Evolutionary conservation across 2,888 invertebrate species (phyloP), one percentile per base, ranked within the genome.

Genomic region (Dasysyrphus tricinctus): DNA sequence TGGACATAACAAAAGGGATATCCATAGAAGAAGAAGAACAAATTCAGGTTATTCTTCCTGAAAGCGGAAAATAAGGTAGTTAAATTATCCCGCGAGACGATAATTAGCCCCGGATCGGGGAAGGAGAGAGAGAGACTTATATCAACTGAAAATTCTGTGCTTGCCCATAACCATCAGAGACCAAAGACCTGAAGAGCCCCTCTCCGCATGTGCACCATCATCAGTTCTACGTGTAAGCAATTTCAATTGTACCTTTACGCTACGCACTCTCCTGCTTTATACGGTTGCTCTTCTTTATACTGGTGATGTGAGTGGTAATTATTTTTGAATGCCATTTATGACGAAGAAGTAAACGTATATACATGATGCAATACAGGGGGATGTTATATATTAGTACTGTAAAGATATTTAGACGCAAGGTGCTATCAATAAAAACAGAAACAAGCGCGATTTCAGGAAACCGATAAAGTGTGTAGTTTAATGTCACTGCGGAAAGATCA

Each of bases 41-140:
- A 65, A 82, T 86, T 86, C 86, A 65, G 75, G 86, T 86, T 86
- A 74, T 72, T 82, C 82, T 86, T 86, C 82, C 82, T 82, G 79
- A 82, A 79, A 86, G 86, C 86, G 86, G 86, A 86, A 86, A 86
- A 86, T 75, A 74, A 78, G 81, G 86, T 82, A 79, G 79, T 86
- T 82, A 86, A 86, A 86, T 86, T 86, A 79, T 81, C 86, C 79
- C 69, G 72, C 72, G 79, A 82, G 70, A 79, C 77, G 75, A 78
- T 86, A 86, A 86, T 86, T 86, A 86, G 86, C 72, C 67, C 39
- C 24, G 24, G 75, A 86, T 75, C 78, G 24, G 72, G 57, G 44
- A 81, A 24, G n/a, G 59, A 72, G 54, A 72, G 24, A n/a, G 24
- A 24, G 24, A 24, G 2, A 2, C 24, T 47, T 49, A 47, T 65